A percentile compares a stretch with the other conserved stretches of the same genome.
Conservation (phyloP, 2,888 invertebrate genomes). For the Eudasyphora cyanicolor region DNA sequence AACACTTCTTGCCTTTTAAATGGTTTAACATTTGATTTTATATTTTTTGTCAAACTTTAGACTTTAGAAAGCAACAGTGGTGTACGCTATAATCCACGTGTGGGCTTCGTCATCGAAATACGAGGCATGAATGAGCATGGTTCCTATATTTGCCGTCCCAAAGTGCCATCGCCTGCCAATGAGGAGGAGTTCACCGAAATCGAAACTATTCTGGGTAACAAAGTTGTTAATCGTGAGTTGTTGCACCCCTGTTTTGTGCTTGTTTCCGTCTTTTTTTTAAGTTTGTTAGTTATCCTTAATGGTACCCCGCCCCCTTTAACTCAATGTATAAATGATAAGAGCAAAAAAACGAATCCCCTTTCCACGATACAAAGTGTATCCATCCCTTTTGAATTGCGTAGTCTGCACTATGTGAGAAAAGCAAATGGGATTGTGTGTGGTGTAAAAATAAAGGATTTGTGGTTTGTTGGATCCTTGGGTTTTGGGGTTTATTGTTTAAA, state of each 20-base stretch:
- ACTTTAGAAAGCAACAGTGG: slow-evolving; percentile 73
- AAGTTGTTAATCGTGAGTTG: slow-evolving; percentile 78
- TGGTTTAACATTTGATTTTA: slow-evolving; percentile 40
- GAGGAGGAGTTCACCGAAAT: slow-evolving; percentile 73
- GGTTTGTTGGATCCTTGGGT: slow-evolving; percentile 11
- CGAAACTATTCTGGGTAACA: slow-evolving; percentile 73
- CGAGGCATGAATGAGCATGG: slow-evolving; percentile 76
- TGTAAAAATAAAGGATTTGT: slow-evolving; percentile 33
- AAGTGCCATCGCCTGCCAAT: slow-evolving; percentile 72
- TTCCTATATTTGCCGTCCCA: slow-evolving; percentile 75
- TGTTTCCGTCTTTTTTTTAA: slow-evolving; percentile 74
- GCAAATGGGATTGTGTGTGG: slow-evolving; percentile 53
- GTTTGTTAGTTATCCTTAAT: slow-evolving; percentile 53
- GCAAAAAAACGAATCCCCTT: slow-evolving; percentile 9
- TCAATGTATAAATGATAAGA: slow-evolving; percentile 48
- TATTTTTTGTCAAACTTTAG: slow-evolving; percentile 67
- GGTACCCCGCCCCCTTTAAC: slow-evolving; percentile 56
- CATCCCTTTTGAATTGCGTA: slow-evolving; percentile 35
- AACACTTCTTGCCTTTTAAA: background rate
- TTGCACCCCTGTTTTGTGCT: slow-evolving; percentile 80
- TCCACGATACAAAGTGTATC: background rate
- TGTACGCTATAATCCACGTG: slow-evolving; percentile 76
- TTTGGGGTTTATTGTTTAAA: background rate
- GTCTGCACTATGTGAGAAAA: slow-evolving; percentile 45
- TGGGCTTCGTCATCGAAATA: slow-evolving; percentile 77